Percentiles rank a stretch among this genome's conserved stretches.
phyloP scores from a whole-genome alignment of 1,140 invertebrate genomes.

The Galendromus occidentalis region DNA sequence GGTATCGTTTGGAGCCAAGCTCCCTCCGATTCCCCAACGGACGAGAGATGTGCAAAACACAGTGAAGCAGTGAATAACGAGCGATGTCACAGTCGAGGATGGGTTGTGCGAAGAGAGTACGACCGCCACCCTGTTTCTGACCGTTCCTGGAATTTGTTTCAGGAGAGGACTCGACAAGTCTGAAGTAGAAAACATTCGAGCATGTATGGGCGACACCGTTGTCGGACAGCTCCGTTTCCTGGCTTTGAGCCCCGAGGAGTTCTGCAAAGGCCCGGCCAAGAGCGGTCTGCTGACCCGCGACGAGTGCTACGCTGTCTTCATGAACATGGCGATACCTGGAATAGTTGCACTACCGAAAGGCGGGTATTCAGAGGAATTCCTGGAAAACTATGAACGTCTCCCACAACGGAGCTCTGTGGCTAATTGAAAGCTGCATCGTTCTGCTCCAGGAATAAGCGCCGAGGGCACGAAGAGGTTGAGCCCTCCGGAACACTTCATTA shows the following conservation, averaged over 20 bases:
- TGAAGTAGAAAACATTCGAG: constrained; percentile 4
- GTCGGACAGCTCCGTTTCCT: constrained; percentile 20
- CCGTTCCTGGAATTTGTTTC: neutral
- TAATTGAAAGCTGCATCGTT: neutral
- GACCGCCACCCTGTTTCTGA: no score
- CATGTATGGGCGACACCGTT: constrained; percentile 1
- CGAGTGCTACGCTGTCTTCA: constrained; percentile 22
- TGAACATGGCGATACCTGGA: constrained; percentile 23
- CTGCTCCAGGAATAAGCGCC: constrained; percentile 14
- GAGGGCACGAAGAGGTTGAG: constrained; percentile 20
- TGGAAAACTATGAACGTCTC: neutral
- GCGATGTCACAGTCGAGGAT: no score
- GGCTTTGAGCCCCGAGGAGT: constrained; percentile 23
- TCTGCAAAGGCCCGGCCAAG: constrained; percentile 20
- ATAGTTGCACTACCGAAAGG: constrained; percentile 20
- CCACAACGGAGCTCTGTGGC: no score
- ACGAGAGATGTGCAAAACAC: no score
- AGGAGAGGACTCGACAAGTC: neutral
- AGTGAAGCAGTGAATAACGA: no score
- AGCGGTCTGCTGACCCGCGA: constrained; percentile 20
- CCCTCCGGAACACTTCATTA: constrained; percentile 22
- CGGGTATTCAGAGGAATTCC: neutral
- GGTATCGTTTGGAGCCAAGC: no score
- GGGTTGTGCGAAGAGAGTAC: no score
- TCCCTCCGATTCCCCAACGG: no score